Base-by-base conservation (phyloP, 2,888 invertebrate species). In the Gastracanthus pulcherrimus region DNA sequence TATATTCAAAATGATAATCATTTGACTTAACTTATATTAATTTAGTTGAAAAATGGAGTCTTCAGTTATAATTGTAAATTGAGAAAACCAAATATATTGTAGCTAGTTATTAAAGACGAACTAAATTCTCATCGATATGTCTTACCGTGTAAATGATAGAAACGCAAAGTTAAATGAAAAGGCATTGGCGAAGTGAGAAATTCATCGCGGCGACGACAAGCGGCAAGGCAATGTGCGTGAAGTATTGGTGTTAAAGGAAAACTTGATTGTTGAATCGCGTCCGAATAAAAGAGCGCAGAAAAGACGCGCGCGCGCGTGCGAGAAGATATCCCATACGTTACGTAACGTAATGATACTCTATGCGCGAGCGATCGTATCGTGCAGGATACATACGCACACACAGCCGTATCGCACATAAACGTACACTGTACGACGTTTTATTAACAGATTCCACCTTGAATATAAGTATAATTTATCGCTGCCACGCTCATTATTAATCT, bases 401-500 rank as follows among this genome's bases (percentile, higher is more conserved):
- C 41, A 41, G 13, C 9, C 41, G 16, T 9, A 41, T n/a, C 41
- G 16, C 41, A 41, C 41, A 9, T 9, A 41, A 6, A 13, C 66
- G 36, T 36, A 48, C 64, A 26, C 11, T 34, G 3, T n/a, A 23
- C 58, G 7, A 23, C 23, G 9, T 45, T 64, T 51, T 38, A 51
- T 45, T 55, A 66, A 72, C 41, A 19, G 72, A 72, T 79, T 67
- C 55, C 72, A 72, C 72, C 78, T 79, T 79, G 78, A 58, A 34
- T n/a, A 3, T 13, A 48, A 31, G 41, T 66, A 55, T 26, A 58
- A 72, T 41, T 66, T 58, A 72, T 79, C 51, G 64, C 1, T 5
- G 55, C 4, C 41, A n/a, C 66, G 51, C 19, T 48, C 64, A 3
- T 51, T 16, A 31, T 62, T 72, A 72, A 72, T 60, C 45, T 72